A percentile compares a stretch with the other conserved stretches of the same genome.
Conservation (phyloP, 2,888 invertebrate species). For the Tiliacea aurago region DNA sequence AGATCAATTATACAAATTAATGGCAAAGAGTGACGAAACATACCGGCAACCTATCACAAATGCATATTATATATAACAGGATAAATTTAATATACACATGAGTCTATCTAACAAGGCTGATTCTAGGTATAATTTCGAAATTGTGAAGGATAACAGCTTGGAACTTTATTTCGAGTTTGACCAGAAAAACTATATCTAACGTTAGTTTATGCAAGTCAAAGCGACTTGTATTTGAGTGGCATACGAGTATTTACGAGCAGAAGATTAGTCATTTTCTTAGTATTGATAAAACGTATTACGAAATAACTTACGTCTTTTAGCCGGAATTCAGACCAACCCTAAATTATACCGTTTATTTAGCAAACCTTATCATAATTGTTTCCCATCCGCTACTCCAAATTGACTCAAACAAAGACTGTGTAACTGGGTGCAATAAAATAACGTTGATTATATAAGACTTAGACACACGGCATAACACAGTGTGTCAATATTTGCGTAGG, state of each 20-base stretch:
- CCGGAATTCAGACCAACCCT: neutral
- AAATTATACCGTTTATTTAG: conserved; percentile 1
- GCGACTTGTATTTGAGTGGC: neutral
- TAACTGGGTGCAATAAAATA: conserved; percentile 41
- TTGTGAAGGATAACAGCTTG: neutral
- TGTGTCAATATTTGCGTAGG: conserved; percentile 57
- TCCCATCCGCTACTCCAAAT: conserved; percentile 30
- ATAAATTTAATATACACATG: neutral
- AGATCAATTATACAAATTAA: neutral
- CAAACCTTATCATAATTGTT: conserved; percentile 37
- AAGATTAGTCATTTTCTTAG: conserved; percentile 11
- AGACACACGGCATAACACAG: conserved; percentile 31
- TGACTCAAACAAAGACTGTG: conserved; percentile 25
- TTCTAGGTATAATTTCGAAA: neutral
- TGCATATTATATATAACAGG: neutral
- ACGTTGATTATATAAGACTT: conserved; percentile 49
- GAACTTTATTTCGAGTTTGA: neutral
- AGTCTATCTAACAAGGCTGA: neutral
- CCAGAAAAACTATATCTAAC: neutral
- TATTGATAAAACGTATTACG: neutral
- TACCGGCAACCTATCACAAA: neutral
- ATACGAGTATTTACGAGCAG: neutral
- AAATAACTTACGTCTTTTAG: neutral
- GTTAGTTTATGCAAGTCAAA: neutral
- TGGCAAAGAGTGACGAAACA: neutral